Conservation (phyloP, 2,113 vertebrate genomes). For the Tragelaphus scriptus region DNA sequence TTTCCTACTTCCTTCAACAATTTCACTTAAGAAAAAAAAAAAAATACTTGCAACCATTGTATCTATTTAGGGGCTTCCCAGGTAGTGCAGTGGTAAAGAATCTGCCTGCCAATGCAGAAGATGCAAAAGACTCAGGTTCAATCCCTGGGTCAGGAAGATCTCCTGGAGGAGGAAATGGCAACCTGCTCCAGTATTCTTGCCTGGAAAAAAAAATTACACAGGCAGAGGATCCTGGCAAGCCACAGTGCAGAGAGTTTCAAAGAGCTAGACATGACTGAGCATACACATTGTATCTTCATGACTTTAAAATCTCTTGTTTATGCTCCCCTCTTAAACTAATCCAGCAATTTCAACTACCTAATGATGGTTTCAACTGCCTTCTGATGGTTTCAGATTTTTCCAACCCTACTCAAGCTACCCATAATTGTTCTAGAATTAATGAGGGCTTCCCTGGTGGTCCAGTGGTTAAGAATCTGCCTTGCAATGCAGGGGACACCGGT, state of each 20-base stretch:
- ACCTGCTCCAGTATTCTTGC: background rate
- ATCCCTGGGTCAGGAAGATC: background rate
- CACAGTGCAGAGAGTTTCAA: background rate
- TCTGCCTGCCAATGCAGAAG: background rate
- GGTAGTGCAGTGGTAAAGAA: background rate
- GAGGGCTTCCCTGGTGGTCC: background rate
- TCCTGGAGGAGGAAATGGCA: background rate
- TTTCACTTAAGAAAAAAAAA: background rate
- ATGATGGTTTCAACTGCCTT: no score
- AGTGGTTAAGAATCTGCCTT: background rate
- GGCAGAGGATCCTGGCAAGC: background rate
- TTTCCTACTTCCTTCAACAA: background rate
- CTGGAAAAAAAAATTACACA: background rate
- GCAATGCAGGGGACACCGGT: fast-evolving
- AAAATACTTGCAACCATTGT: background rate
- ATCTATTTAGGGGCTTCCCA: background rate
- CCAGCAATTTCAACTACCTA: background rate
- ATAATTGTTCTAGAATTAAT: background rate
- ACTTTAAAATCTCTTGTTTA: background rate
- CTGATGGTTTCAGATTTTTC: background rate
- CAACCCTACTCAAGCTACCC: background rate
- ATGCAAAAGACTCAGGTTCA: background rate
- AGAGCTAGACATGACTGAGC: background rate
- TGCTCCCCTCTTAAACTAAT: background rate
- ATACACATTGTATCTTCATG: background rate